Conservation (phyloP, 2,797 vertebrate species). For the Manis javanica region DNA sequence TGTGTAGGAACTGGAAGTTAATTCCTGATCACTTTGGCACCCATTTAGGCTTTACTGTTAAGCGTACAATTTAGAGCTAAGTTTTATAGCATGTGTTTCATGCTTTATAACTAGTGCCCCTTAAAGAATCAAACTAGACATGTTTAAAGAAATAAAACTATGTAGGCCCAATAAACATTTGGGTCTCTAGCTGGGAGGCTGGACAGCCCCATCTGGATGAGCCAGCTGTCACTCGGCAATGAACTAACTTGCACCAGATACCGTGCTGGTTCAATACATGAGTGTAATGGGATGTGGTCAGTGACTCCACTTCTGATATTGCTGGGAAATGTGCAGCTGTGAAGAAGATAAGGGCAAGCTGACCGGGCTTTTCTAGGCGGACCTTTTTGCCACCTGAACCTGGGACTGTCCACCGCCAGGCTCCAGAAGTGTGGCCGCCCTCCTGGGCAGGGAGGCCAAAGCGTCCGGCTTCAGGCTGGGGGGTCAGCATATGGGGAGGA, state of each 20-base stretch:
- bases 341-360: background rate
- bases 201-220: background rate
- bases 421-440: background rate
- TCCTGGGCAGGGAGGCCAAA: background rate
- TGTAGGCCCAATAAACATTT: background rate
- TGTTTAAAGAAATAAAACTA: background rate
- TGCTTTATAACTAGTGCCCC: background rate
- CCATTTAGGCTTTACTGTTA: background rate
- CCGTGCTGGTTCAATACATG: accelerated
- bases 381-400: background rate
- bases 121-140: background rate
- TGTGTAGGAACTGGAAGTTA: background rate
- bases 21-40: background rate
- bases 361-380: background rate
- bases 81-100: background rate
- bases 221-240: background rate
- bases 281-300: accelerated
- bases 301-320: background rate
- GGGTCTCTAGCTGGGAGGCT: background rate
- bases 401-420: background rate
- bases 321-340: background rate
- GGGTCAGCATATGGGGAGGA: background rate
- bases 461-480: accelerated
- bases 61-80: background rate
- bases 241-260: no score